Conservation (phyloP, 2,888 invertebrate species). For the Ophonus ardosiacus region DNA sequence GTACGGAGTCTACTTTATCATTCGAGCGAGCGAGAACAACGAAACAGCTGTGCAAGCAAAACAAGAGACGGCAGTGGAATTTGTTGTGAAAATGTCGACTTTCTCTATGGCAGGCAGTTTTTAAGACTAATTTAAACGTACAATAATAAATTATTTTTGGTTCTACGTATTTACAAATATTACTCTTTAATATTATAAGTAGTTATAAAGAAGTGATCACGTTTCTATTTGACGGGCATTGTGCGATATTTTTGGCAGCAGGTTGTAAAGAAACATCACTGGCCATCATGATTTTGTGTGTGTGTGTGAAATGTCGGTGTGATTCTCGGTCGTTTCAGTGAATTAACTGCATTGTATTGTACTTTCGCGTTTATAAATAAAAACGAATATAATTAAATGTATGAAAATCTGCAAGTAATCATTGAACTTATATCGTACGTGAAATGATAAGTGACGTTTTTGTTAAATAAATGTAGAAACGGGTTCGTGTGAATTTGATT, state of each 20-base stretch:
- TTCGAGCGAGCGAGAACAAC: conserved; percentile 41
- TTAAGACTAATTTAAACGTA: conserved; percentile 46
- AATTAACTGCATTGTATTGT: conserved; percentile 60
- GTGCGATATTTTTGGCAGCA: conserved; percentile 62
- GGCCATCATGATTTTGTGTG: conserved; percentile 64
- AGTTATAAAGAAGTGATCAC: conserved; percentile 40
- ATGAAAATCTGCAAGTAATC: conserved; percentile 63
- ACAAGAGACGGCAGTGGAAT: conserved; percentile 63
- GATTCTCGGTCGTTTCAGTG: conserved; percentile 58
- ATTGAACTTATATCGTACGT: conserved; percentile 56
- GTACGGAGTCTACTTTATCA: conserved; percentile 21
- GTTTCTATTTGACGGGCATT: conserved; percentile 41
- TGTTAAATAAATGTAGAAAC: conserved; percentile 62
- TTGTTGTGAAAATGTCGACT: conserved; percentile 62
- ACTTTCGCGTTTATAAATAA: conserved; percentile 55
- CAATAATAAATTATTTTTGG: conserved; percentile 56
- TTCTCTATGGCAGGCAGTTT: conserved; percentile 50
- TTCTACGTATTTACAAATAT: conserved; percentile 21
- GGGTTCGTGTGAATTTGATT: conserved; percentile 57
- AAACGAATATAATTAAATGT: conserved; percentile 61
- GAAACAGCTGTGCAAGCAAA: conserved; percentile 64
- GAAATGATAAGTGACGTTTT: conserved; percentile 64
- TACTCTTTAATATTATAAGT: conserved; percentile 42
- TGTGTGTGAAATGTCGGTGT: conserved; percentile 62
- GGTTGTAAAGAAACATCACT: conserved; percentile 62